These are phyloP conservation scores for Yponomeuta plumbellus DNA, from an alignment of 2,888 invertebrate genomes.

Conservation along the genomic window DNA sequence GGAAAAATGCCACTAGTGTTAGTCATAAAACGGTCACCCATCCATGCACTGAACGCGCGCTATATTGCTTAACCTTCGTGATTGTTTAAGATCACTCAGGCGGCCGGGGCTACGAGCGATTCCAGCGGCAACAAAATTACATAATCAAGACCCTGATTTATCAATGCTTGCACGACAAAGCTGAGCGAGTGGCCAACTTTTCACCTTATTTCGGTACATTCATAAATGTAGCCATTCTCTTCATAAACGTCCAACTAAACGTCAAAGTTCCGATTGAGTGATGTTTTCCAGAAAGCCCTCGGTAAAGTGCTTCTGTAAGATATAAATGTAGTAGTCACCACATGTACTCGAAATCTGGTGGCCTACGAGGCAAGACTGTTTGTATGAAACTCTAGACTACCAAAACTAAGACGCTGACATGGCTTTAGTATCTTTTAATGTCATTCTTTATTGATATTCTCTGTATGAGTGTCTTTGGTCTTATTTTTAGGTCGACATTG, in stretches of 20 bases:
- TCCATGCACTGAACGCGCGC: too few relatives aligned
- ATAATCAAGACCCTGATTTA: neutral
- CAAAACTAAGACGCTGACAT: neutral
- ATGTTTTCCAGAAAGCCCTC: neutral
- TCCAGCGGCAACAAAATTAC: too few relatives aligned
- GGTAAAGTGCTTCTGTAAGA: neutral
- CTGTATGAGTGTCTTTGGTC: neutral
- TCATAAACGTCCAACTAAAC: conserved; percentile 3
- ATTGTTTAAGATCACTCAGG: too few relatives aligned
- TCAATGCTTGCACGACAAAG: neutral
- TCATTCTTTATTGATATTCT: neutral
- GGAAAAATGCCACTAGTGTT: too few relatives aligned
- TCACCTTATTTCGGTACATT: conserved; percentile 14
- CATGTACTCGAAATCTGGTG: neutral
- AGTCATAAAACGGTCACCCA: too few relatives aligned
- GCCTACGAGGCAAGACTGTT: neutral
- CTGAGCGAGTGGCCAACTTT: conserved; percentile 22
- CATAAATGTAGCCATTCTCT: conserved; percentile 12
- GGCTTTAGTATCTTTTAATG: conserved; percentile 3
- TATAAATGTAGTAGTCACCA: neutral
- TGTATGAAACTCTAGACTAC: neutral
- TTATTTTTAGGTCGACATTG: neutral
- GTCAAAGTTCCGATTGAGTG: neutral
- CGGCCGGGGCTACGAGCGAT: too few relatives aligned
- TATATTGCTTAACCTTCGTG: too few relatives aligned